These are phyloP conservation scores for Lota lota DNA, from an alignment of 2,113 vertebrate species.

Conservation along the genomic window DNA sequence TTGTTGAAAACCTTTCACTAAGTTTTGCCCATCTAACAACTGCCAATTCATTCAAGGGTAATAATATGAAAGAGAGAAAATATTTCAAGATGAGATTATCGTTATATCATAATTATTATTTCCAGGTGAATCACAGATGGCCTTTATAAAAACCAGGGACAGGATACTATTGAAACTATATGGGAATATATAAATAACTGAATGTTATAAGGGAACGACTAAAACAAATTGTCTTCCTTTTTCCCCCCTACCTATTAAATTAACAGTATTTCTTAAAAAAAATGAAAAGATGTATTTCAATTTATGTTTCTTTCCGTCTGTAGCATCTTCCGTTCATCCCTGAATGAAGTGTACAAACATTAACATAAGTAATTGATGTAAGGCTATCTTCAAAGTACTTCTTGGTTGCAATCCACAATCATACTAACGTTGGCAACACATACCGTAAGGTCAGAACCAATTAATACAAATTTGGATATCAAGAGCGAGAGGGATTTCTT, in stretches of 20 bases:
- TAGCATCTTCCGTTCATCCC: neutral
- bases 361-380: slow-evolving; percentile 37
- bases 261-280: neutral
- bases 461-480: slow-evolving; percentile 57
- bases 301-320: neutral
- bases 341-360: neutral
- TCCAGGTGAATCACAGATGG: neutral
- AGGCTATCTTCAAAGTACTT: slow-evolving; percentile 63
- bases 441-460: slow-evolving; percentile 52
- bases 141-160: neutral
- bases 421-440: slow-evolving; percentile 37
- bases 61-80: no score
- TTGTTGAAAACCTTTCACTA: neutral
- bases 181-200: no score
- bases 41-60: no score
- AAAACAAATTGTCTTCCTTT: no score
- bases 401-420: slow-evolving; percentile 34
- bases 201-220: no score
- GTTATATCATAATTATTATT: neutral
- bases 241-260: no score
- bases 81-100: no score
- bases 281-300: neutral
- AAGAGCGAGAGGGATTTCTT: slow-evolving; percentile 18
- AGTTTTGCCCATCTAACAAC: neutral
- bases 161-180: no score